Percentiles rank a stretch among this genome's conserved stretches.
Conservation (phyloP, 2,888 invertebrate species). For the Anagyrus pseudococci region DNA sequence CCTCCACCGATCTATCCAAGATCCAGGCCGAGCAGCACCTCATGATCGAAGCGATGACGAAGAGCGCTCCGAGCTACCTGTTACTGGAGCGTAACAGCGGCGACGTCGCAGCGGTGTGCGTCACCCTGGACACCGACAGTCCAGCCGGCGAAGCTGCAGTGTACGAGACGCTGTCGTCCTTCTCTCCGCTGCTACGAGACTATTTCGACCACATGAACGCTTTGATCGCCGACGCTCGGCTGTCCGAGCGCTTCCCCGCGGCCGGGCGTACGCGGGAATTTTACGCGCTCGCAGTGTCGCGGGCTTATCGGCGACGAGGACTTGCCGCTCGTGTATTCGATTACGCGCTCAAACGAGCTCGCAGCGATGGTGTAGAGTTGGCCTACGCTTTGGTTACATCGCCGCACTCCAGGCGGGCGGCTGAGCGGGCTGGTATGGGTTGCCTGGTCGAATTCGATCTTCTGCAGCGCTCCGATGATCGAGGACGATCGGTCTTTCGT, state of each 20-base stretch:
- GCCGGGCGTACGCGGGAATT: conserved; percentile 42
- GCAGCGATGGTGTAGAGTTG: conserved; percentile 34
- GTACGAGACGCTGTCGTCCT: conserved; percentile 44
- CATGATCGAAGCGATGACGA: not conserved
- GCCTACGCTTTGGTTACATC: conserved; percentile 42
- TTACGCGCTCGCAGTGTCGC: conserved; percentile 44
- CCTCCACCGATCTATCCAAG: not conserved
- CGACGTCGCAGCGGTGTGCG: too few relatives aligned
- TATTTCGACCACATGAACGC: conserved; percentile 43
- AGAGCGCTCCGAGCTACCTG: too few relatives aligned
- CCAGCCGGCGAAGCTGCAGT: conserved; percentile 18
- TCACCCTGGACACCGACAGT: conserved; percentile 6
- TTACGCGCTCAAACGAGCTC: too few relatives aligned
- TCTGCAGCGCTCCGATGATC: conserved; percentile 22
- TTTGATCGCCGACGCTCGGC: conserved; percentile 38
- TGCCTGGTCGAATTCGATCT: conserved; percentile 39
- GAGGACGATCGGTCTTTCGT: conserved; percentile 31
- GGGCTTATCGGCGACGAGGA: conserved; percentile 42
- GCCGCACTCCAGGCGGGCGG: conserved; percentile 40
- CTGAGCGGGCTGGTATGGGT: conserved; percentile 39
- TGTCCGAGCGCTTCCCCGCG: conserved; percentile 38
- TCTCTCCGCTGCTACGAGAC: conserved; percentile 38
- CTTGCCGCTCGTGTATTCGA: conserved; percentile 39
- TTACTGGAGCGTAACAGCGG: too few relatives aligned
- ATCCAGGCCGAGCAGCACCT: not conserved